Evolutionary conservation across 2,888 invertebrate genomes (phyloP), one percentile per base, ranked within the genome.

Genomic region (Eurois occulta): DNA sequence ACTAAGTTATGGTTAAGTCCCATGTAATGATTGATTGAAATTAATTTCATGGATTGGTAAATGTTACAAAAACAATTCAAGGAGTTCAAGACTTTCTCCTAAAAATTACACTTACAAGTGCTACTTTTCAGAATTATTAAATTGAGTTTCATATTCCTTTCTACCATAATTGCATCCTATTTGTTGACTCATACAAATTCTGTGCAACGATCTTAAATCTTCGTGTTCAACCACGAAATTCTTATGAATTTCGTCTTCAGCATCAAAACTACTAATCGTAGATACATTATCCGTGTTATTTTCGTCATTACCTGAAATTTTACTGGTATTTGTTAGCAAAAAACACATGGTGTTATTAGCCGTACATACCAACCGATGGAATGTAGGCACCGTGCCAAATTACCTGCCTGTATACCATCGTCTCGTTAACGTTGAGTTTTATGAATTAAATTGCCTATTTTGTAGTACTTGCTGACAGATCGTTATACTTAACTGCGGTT

Each of bases 321-420:
- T 91, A 89, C 85, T 84, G 88, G 89, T 87, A 88, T 90, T 90
- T 90, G 87, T 84, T 89, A 89, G 90, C 90, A 92, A 91, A 93
- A 93, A 92, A 91, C 90, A 91, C 87, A 90, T 89, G 90, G 89
- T 88, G 91, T 91, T 91, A 93, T 92, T 93, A 93, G 91, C 88
- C 84, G 90, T 86, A 88, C 92, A 92, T 92, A 92, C 92, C 91
- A 80, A 86, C 77, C 86, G 35, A 32, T 77, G 93, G 95, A 94
- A 95, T 95, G 94, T 94, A 93, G 95, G 95, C 95, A 92, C 70
- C 89, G 86, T 85, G 94, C 95, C 95, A 94, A 95, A 94, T 94
- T 93, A 93, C 93, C 91, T 92, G 92, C 89, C 87, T 86, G 87
- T 87, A 86, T 85, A 86, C 90, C 89, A 91, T 91, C 89, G 90